Evolutionary conservation across 2,113 vertebrate genomes (phyloP).

Genomic region (Grammomys dolichurus): DNA sequence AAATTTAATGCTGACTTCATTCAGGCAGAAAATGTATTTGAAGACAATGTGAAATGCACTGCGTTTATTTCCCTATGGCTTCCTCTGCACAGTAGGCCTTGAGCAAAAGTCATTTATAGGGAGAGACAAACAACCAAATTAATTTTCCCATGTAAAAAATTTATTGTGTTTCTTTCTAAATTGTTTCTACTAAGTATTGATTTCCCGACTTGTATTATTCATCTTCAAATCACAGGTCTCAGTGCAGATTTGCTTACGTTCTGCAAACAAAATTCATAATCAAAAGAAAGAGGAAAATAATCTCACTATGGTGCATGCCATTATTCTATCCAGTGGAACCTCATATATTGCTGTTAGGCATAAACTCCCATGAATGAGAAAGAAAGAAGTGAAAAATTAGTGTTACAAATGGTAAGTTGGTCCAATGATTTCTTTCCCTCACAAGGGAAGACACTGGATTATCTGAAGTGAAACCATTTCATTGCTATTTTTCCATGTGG

Average conservation of each 20-base stretch:
- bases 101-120: slow-evolving; percentile 83
- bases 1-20: slow-evolving; percentile 81
- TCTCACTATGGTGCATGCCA: not conserved
- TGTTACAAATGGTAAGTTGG: not conserved
- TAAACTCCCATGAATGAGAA: slow-evolving; percentile 39
- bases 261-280: slow-evolving; percentile 68
- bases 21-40: slow-evolving; percentile 84
- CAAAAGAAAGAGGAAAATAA: slow-evolving; percentile 56
- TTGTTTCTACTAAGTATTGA: slow-evolving; percentile 80
- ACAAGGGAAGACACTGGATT: not conserved
- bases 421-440: not conserved
- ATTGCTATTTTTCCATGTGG: not conserved
- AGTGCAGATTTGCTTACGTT: slow-evolving; percentile 65
- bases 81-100: slow-evolving; percentile 77
- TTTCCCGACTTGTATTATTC: slow-evolving; percentile 69
- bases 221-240: slow-evolving; percentile 58
- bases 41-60: slow-evolving; percentile 83
- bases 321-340: slow-evolving; percentile 47
- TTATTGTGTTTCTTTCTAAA: slow-evolving; percentile 60
- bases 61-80: slow-evolving; percentile 85
- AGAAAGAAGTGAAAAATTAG: slow-evolving; percentile 33
- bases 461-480: not conserved
- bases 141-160: slow-evolving; percentile 78
- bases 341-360: slow-evolving; percentile 37
- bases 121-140: slow-evolving; percentile 79